Evolutionary conservation across 1,140 invertebrate species (phyloP), one percentile per base, ranked within the genome.

Genomic region (Coelopa frigida): DNA sequence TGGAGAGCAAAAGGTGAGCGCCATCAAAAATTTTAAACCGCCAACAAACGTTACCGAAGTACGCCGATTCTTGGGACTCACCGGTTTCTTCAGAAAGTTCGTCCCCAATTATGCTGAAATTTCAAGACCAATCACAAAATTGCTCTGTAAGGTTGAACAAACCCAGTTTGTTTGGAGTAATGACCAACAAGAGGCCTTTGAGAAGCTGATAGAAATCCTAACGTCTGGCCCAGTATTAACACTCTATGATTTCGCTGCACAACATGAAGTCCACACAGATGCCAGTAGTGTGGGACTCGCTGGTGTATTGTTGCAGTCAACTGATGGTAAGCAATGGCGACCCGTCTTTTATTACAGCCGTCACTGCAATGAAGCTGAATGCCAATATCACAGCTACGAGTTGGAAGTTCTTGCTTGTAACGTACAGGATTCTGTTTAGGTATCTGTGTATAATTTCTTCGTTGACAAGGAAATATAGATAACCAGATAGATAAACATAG

Each of bases 381-480:
- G 51, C 32, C 57, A 57, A 11, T 59, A 53, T 32, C 51, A 50
- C 5, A 55, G 60, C 43, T 71, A 70, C 50, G 61, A 70, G 26
- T 39, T 71, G 1, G 43, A 50, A 27, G 24, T 31, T 12, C 18
- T 50, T 8, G 49, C 31, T 21, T n/a, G n/a, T n/a, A n/a, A n/a
- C n/a, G n/a, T n/a, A n/a, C n/a, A n/a, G n/a, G n/a, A n/a, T n/a
- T n/a, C n/a, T n/a, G n/a, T n/a, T n/a, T n/a, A n/a, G n/a, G n/a
- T n/a, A n/a, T n/a, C n/a, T n/a, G n/a, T n/a, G n/a, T n/a, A n/a
- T n/a, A n/a, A n/a, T n/a, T n/a, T n/a, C n/a, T n/a, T n/a, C n/a
- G n/a, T n/a, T n/a, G n/a, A n/a, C n/a, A n/a, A n/a, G n/a, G n/a
- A n/a, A n/a, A n/a, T n/a, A n/a, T n/a, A n/a, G n/a, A n/a, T n/a